Percentiles rank a stretch among this genome's conserved stretches.
These are phyloP conservation scores for Oreochromis mossambicus DNA, from an alignment of 2,797 vertebrate genomes.

Conservation along the genomic window DNA sequence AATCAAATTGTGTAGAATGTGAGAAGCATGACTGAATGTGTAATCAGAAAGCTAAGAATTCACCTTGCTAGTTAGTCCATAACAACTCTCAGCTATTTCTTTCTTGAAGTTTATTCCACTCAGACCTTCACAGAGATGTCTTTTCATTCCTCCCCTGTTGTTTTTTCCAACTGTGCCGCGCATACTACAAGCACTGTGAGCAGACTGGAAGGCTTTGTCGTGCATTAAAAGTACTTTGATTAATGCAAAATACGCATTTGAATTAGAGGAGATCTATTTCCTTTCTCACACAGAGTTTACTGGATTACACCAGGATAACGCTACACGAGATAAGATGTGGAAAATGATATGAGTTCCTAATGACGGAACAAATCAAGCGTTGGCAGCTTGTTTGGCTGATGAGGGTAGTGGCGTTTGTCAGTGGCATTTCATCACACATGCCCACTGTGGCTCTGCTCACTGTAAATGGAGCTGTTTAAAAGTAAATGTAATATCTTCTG, in stretches of 20 bases:
- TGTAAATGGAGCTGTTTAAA: not conserved
- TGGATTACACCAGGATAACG: not conserved
- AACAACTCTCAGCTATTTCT: constrained; percentile 25
- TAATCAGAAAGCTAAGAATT: constrained; percentile 13
- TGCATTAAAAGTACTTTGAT: not conserved
- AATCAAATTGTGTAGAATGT: not conserved
- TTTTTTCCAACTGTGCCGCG: constrained; percentile 69
- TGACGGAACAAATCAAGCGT: not conserved
- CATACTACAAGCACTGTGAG: constrained; percentile 41
- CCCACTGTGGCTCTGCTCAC: not conserved
- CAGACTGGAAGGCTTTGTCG: not conserved
- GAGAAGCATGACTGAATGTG: constrained; percentile 1
- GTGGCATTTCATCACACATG: not conserved
- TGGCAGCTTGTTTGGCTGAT: not conserved
- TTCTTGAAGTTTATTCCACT: constrained; percentile 51
- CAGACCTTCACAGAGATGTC: constrained; percentile 60
- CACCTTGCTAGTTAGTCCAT: constrained; percentile 24
- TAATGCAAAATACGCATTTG: not conserved
- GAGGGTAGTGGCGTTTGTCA: not conserved
- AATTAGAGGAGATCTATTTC: not conserved
- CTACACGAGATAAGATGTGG: not conserved
- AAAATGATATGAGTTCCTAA: not conserved
- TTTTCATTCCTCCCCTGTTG: constrained; percentile 72
- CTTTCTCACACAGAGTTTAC: not conserved
- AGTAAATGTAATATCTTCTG: constrained; percentile 11